Conservation (phyloP, 2,797 vertebrate genomes). For the Sebastes alutus region DNA sequence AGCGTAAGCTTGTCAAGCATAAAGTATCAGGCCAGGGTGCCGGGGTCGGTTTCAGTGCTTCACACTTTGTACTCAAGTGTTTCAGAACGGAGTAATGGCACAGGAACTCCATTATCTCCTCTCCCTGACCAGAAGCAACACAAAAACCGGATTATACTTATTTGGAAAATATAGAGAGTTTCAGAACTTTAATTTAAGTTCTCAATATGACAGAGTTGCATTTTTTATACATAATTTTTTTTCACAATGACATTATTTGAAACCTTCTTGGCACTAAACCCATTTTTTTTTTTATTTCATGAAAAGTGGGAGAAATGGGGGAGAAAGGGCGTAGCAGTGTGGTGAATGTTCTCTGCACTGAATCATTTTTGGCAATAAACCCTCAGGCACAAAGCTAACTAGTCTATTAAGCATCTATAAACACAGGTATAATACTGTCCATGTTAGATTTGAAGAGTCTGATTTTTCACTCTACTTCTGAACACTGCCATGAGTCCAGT, state of each 20-base stretch:
- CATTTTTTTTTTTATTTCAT: not conserved
- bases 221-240: conserved; percentile 7
- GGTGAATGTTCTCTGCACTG: conserved; percentile 12
- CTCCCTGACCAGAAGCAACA: not conserved
- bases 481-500: not conserved
- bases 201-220: not conserved
- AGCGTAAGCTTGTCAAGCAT: not conserved
- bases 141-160: not conserved
- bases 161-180: not conserved
- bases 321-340: not conserved
- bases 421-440: conserved; percentile 41
- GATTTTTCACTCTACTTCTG: not conserved
- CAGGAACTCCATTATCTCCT: not conserved
- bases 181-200: not conserved
- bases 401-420: not conserved
- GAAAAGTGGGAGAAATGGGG: not conserved
- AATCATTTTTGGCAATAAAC: conserved; percentile 60
- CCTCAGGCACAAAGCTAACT: conserved; percentile 49
- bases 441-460: not conserved
- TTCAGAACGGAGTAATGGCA: not conserved
- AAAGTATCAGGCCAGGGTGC: not conserved
- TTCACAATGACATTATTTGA: not conserved
- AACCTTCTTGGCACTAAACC: not conserved
- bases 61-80: not conserved
- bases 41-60: conserved; percentile 1